These are phyloP conservation scores for Globodera ellingtonae DNA, from an alignment of 1,140 invertebrate genomes.

Conservation along the genomic window DNA sequence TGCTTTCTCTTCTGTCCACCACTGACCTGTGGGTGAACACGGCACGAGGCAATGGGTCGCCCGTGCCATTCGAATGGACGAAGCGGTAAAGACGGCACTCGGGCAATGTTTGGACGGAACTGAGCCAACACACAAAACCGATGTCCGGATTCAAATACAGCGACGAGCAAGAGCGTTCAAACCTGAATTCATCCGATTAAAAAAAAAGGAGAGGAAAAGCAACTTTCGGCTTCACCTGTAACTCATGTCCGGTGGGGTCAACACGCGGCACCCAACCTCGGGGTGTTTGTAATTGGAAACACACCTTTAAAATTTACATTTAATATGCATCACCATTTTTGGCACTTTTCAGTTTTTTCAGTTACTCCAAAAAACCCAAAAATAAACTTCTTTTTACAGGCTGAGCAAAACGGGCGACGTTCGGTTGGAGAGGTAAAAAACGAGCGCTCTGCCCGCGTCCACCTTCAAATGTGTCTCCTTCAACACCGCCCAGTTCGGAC, in stretches of 20 bases:
- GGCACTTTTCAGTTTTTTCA: no score
- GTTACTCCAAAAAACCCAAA: no score
- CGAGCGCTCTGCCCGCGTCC: slow-evolving; percentile 42
- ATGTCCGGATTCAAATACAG: slow-evolving; percentile 53
- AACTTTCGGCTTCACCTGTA: slow-evolving; percentile 63
- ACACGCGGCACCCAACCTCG: slow-evolving; percentile 53
- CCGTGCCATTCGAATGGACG: slow-evolving; percentile 69
- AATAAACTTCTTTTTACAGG: slow-evolving; percentile 9
- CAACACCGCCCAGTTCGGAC: slow-evolving; percentile 42
- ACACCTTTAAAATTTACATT: slow-evolving; percentile 63
- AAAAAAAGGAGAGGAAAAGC: slow-evolving; percentile 16
- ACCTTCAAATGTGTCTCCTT: slow-evolving; percentile 47
- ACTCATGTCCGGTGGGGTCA: slow-evolving; percentile 67
- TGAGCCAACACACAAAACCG: slow-evolving; percentile 81
- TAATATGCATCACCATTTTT: no score
- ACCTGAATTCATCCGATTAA: neutral
- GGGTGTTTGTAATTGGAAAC: slow-evolving; percentile 66
- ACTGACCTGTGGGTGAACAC: slow-evolving; percentile 30
- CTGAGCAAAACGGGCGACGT: slow-evolving; percentile 31
- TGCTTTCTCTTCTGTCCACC: neutral
- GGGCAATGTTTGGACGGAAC: slow-evolving; percentile 80
- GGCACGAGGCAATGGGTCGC: slow-evolving; percentile 32
- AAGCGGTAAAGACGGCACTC: slow-evolving; percentile 79
- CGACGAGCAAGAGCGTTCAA: slow-evolving; percentile 37
- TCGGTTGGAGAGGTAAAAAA: slow-evolving; percentile 57